phyloP scores from a whole-genome alignment of 2,888 invertebrate species.

The Kuschelorhynchus macadamiae region DNA sequence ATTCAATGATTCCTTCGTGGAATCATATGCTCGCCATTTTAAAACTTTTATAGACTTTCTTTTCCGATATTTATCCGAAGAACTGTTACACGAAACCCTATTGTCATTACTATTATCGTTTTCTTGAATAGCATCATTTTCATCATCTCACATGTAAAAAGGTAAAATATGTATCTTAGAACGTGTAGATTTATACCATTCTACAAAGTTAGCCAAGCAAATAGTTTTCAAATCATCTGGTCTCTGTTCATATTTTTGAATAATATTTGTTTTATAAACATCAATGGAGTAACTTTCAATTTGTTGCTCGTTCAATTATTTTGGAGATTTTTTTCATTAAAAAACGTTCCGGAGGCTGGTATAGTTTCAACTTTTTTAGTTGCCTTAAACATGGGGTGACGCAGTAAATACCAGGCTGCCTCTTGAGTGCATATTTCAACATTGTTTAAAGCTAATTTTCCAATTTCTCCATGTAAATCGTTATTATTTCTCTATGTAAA shows the following conservation, averaged over 20 bases:
- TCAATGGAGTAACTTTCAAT: constrained; percentile 38
- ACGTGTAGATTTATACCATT: background rate
- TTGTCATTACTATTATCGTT: no score
- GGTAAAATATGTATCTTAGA: constrained; percentile 46
- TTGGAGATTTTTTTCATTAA: constrained; percentile 49
- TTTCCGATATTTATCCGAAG: no score
- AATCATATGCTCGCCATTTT: constrained; percentile 5
- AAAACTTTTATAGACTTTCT: no score
- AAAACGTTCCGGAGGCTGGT: background rate
- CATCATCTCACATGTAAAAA: no score
- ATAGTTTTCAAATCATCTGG: constrained; percentile 54
- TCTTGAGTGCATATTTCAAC: constrained; percentile 65
- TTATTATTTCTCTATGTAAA: constrained; percentile 53
- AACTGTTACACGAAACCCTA: no score
- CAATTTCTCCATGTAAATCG: constrained; percentile 34
- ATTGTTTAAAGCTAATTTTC: constrained; percentile 60
- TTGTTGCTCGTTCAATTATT: background rate
- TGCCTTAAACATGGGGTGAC: constrained; percentile 65
- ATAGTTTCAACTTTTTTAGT: background rate
- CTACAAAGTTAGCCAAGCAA: constrained; percentile 1
- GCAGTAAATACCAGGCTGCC: constrained; percentile 68
- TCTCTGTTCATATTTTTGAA: constrained; percentile 48
- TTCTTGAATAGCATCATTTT: no score
- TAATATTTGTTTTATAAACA: constrained; percentile 28
- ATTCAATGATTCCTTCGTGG: constrained; percentile 1